Evolutionary conservation across 2,797 vertebrate species (phyloP), one percentile per base, ranked within the genome.

Genomic region (Threskiornis aethiopicus): DNA sequence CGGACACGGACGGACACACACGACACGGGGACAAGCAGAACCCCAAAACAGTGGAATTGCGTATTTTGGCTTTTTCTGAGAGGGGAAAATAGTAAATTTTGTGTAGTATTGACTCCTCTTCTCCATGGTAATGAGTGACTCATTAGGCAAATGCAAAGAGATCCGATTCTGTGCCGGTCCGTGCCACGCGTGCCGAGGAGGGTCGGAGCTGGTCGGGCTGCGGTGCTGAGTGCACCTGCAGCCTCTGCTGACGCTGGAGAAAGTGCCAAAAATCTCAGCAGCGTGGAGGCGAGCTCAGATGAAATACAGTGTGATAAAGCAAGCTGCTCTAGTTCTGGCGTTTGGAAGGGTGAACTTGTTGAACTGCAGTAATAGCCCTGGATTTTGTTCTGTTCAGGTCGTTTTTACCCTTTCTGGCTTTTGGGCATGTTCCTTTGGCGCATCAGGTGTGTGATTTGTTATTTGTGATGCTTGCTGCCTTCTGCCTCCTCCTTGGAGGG

Each of bases 141-240:
- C 16, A 5, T 19, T 55, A 49, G 71, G 46, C 75, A 83, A 42
- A 71, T 0, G 10, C 41, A 7, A 46, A 26, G 71, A 65, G 58
- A 16, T 25, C 22, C 1, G 14, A 3, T 66, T 46, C 46, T 1
- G 0, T 61, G 28, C 15, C 1, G 4, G 52, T 37, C 54, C 54
- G 31, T 29, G 65, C 13, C 12, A 2, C 0, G 3, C 0, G 8
- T 16, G 64, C 58, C 52, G 35, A 52, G 57, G 26, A 72, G 46
- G 42, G 67, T 42, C 2, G 6, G 39, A 10, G 66, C 59, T 8
- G 57, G 6, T 8, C 26, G 46, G 42, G n/a, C 17, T 51, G 87
- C 0, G 2, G 24, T 72, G 85, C 89, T 18, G 10, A 25, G 59
- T 4, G 5, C 70, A 41, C 66, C 90, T 58, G 73, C 73, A 64